A percentile compares a stretch with the other conserved stretches of the same genome.
These are phyloP conservation scores for Babylonia areolata DNA, from an alignment of 1,140 invertebrate species.

Conservation along the genomic window DNA sequence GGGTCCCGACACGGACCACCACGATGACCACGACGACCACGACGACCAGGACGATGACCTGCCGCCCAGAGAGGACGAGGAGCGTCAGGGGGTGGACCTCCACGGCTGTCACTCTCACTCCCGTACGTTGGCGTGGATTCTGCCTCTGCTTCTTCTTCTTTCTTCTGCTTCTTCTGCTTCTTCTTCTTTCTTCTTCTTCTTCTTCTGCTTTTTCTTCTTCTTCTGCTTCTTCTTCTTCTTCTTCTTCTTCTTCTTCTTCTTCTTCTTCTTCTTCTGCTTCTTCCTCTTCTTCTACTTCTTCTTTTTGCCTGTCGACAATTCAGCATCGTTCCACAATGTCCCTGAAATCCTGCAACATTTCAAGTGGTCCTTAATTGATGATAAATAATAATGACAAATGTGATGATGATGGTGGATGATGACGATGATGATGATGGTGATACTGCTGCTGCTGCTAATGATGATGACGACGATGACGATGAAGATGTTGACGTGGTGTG, in stretches of 20 bases:
- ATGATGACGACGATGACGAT: neutral
- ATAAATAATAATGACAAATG: neutral
- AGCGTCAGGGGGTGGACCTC: no score
- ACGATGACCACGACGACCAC: slow-evolving; percentile 39
- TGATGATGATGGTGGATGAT: neutral
- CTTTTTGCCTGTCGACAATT: no score
- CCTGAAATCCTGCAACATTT: no score
- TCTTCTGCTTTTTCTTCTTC: neutral
- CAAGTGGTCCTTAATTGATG: no score
- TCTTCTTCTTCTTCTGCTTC: neutral
- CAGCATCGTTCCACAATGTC: no score
- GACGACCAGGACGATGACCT: slow-evolving; percentile 2
- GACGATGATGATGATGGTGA: neutral
- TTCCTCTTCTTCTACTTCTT: neutral
- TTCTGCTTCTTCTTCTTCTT: neutral
- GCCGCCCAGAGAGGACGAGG: no score
- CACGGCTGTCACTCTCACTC: neutral
- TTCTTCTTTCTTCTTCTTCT: neutral
- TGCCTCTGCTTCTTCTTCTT: neutral
- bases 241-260: neutral
- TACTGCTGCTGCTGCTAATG: neutral
- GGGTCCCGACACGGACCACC: slow-evolving; percentile 55
- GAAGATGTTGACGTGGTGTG: neutral
- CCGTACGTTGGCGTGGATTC: neutral
- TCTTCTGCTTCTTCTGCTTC: neutral